A percentile compares a stretch with the other conserved stretches of the same genome.
Conservation (phyloP, 2,888 invertebrate genomes). For the Andricus quercusramuli region DNA sequence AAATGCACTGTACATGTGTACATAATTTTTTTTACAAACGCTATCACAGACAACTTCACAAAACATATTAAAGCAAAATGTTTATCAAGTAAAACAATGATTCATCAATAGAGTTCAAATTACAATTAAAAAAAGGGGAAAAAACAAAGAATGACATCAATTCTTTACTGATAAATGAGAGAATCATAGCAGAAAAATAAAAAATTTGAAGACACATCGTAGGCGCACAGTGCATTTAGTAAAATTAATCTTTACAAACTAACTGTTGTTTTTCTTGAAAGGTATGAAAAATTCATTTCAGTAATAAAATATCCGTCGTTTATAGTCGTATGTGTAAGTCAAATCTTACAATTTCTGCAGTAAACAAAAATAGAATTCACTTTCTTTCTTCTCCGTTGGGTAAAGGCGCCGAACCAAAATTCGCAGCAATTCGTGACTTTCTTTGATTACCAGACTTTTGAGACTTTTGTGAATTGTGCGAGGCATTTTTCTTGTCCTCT, state of each 20-base stretch:
- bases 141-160: background rate
- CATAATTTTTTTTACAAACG: slow-evolving; percentile 49
- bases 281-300: slow-evolving; percentile 29
- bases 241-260: slow-evolving; percentile 11
- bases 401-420: slow-evolving; percentile 67
- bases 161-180: background rate
- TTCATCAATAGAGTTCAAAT: background rate
- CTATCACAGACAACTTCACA: slow-evolving; percentile 28
- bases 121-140: background rate
- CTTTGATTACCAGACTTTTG: slow-evolving; percentile 67
- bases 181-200: background rate
- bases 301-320: slow-evolving; percentile 32
- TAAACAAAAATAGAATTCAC: slow-evolving; percentile 48
- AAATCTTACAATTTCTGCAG: background rate
- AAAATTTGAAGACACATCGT: background rate
- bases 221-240: slow-evolving; percentile 11
- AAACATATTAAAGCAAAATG: background rate
- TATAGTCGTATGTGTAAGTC: slow-evolving; percentile 1
- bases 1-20: slow-evolving; percentile 28
- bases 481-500: slow-evolving; percentile 64
- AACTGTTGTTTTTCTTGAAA: slow-evolving; percentile 1
- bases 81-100: background rate
- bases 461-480: slow-evolving; percentile 63
- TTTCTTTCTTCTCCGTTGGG: slow-evolving; percentile 63
- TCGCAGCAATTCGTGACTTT: slow-evolving; percentile 76